A percentile compares a stretch with the other conserved stretches of the same genome.
These are phyloP conservation scores for Sphecodes monilicornis DNA, from an alignment of 2,888 invertebrate genomes.

Conservation along the genomic window DNA sequence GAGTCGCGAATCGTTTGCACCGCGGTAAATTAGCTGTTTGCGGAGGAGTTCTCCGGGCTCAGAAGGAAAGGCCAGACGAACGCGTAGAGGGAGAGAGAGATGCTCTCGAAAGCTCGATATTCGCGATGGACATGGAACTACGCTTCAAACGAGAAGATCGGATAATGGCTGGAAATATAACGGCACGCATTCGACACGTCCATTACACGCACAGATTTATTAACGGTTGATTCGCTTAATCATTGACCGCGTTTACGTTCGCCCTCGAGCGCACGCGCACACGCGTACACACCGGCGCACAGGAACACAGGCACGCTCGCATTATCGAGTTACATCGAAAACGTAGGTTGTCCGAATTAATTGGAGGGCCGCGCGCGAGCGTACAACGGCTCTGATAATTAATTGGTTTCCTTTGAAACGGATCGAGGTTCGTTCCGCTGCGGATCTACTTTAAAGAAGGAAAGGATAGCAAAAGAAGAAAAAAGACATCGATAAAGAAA, in stretches of 20 bases:
- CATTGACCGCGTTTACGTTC: conserved; percentile 51
- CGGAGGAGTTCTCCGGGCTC: conserved; percentile 46
- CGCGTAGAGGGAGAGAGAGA: not conserved
- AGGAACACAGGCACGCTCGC: not conserved
- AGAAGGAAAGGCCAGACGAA: conserved; percentile 16
- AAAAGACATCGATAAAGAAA: not conserved
- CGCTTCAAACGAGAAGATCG: conserved; percentile 36
- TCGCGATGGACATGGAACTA: conserved; percentile 41
- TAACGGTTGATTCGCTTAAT: conserved; percentile 54
- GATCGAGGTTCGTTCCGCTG: not conserved
- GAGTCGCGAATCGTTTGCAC: conserved; percentile 64
- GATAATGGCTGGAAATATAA: conserved; percentile 50
- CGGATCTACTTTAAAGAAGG: not conserved
- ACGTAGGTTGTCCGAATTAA: conserved; percentile 34
- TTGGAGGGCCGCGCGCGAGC: conserved; percentile 11
- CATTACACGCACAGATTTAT: conserved; percentile 52
- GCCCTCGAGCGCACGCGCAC: conserved; percentile 1
- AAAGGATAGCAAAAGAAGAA: not conserved
- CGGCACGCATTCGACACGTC: conserved; percentile 3
- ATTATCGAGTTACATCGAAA: conserved; percentile 35
- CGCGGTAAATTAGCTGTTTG: conserved; percentile 78
- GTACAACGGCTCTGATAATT: conserved; percentile 9
- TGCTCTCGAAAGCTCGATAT: conserved; percentile 15
- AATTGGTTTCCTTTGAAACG: conserved; percentile 15
- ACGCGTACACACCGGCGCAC: not conserved